These are phyloP conservation scores for Tursiops truncatus DNA, from an alignment of 2,113 vertebrate species.

Conservation along the genomic window DNA sequence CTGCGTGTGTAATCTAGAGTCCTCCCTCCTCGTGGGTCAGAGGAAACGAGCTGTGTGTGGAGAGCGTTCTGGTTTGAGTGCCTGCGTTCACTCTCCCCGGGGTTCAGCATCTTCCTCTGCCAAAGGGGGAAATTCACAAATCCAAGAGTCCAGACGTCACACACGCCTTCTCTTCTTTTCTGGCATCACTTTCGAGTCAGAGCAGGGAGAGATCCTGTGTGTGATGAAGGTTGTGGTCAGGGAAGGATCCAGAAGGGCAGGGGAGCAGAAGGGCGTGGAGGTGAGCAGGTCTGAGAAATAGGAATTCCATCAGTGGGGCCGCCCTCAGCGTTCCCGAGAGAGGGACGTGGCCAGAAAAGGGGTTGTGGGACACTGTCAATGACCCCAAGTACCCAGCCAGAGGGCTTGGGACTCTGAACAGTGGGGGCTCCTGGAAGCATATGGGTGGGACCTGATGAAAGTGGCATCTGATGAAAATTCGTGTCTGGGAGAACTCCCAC, in stretches of 20 bases:
- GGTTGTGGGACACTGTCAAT: not conserved
- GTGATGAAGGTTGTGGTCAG: not conserved
- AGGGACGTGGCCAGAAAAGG: not conserved
- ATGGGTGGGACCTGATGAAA: not conserved
- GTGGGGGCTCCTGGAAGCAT: not conserved
- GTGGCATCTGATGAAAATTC: not conserved
- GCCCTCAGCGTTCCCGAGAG: too few species aligned
- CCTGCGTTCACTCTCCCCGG: not conserved
- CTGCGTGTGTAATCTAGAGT: not conserved
- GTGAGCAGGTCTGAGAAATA: not conserved
- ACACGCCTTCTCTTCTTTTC: not conserved
- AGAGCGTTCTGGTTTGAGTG: too few species aligned
- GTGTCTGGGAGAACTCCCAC: not conserved
- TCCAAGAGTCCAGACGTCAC: not conserved
- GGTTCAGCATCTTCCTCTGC: not conserved
- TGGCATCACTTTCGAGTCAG: not conserved
- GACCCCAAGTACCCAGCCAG: not conserved
- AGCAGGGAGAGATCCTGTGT: not conserved
- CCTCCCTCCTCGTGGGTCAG: not conserved
- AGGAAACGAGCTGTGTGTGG: too few species aligned
- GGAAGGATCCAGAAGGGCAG: not conserved
- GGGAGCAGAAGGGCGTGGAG: not conserved
- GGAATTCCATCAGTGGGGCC: too few species aligned
- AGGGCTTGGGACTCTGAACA: not conserved
- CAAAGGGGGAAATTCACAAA: not conserved